Percentiles rank a stretch among this genome's conserved stretches.
These are phyloP conservation scores for Eulemur rufifrons DNA, from an alignment of 2,113 vertebrate genomes.

Conservation along the genomic window DNA sequence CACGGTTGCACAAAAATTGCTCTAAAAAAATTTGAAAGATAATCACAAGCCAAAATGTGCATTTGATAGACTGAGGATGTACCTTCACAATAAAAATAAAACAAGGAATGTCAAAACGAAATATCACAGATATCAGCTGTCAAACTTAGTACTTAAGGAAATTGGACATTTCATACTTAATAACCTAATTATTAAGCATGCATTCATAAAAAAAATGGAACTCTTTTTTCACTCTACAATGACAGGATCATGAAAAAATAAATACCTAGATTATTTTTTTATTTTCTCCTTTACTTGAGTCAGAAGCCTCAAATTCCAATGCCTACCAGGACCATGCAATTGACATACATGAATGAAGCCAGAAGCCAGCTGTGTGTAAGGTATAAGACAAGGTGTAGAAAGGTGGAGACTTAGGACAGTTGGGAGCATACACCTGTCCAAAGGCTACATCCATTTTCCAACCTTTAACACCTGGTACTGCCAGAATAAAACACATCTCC, in stretches of 20 bases:
- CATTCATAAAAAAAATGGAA: conserved; percentile 30
- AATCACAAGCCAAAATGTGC: too few species aligned
- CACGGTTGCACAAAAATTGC: too few species aligned
- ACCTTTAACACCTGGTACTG: not conserved
- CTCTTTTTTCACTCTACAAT: not conserved
- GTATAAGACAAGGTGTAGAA: not conserved
- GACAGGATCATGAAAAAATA: conserved; percentile 18
- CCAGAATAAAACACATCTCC: not conserved
- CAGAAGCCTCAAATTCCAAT: not conserved
- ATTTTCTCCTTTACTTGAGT: not conserved
- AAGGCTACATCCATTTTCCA: not conserved
- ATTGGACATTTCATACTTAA: too few species aligned
- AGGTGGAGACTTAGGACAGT: not conserved
- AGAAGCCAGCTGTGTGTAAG: not conserved
- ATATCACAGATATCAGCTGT: too few species aligned
- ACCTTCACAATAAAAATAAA: too few species aligned
- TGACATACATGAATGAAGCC: not conserved
- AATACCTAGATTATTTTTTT: not conserved
- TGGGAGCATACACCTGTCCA: not conserved
- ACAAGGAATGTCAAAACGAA: too few species aligned
- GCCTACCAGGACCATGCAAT: not conserved
- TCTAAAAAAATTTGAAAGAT: too few species aligned
- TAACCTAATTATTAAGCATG: not conserved
- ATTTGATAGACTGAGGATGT: too few species aligned
- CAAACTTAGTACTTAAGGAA: too few species aligned